Evolutionary conservation across 1,140 invertebrate species (phyloP), one percentile per base, ranked within the genome.

Genomic region (Scaptodrosophila lebanonensis): DNA sequence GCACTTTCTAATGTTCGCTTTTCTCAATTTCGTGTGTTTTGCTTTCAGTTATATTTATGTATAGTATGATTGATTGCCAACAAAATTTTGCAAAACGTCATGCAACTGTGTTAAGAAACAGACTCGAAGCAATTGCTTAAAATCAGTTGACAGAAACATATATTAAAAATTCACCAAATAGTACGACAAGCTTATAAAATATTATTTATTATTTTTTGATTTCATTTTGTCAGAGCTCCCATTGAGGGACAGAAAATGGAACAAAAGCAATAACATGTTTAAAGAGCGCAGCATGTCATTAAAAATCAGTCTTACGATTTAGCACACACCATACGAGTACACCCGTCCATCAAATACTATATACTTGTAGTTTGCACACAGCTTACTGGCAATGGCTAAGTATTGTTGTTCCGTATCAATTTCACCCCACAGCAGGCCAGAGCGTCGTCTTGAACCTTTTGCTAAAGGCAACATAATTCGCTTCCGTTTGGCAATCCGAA

Each of bases 381-480:
- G n/a, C n/a, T n/a, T n/a, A n/a, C n/a, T n/a, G n/a, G n/a, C n/a
- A n/a, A n/a, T n/a, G n/a, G n/a, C n/a, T n/a, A n/a, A n/a, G n/a
- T 38, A 22, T 30, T 30, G 50, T 45, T 59, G 51, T 48, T 50
- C 56, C 59, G 58, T 77, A 77, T 79, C 75, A 61, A 54, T 79
- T 79, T 79, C 73, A 68, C 38, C 52, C 60, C 60, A 64, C 44
- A 38, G 29, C 38, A 42, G 35, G 51, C 8, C 42, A 33, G 29
- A 42, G 20, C 32, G 44, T 44, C 44, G 53, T 62, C 66, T 67
- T 63, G 69, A 71, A 54, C 50, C 61, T 39, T 54, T 62, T 62
- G 54, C 72, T 71, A 63, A 76, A 77, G 64, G 51, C 73, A 79
- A 68, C 64, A 65, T 77, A 79, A 77, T 79, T 77, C 68, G 73